These are phyloP conservation scores for Amblyornis subalaris DNA, from an alignment of 2,113 vertebrate genomes.

Conservation along the genomic window DNA sequence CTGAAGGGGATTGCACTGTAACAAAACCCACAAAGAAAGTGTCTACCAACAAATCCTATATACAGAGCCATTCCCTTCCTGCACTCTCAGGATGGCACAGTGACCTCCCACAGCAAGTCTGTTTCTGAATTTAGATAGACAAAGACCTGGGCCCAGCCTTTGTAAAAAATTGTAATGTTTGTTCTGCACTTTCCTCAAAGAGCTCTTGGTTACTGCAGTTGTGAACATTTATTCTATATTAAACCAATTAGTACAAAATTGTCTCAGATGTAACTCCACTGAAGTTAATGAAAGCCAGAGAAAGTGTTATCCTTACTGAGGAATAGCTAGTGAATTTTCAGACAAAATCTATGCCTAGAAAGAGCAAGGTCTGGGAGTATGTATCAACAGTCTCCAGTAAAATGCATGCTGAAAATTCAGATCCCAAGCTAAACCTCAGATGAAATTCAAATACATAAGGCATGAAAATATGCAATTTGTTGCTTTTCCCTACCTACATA, in stretches of 20 bases:
- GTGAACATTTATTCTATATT: not conserved
- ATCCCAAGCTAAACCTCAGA: not conserved
- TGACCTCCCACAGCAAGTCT: not conserved
- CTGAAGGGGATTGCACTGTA: not conserved
- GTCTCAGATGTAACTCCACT: not conserved
- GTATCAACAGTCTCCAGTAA: not conserved
- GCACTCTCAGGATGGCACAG: not conserved
- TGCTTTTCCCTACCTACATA: not conserved
- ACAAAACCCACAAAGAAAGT: not conserved
- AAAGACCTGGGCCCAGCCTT: not conserved
- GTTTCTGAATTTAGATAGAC: not conserved
- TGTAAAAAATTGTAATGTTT: not conserved
- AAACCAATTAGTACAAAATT: not conserved
- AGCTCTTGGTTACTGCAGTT: not conserved
- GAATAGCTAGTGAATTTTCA: not conserved
- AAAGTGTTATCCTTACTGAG: not conserved
- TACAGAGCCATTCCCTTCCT: not conserved
- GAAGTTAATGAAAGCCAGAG: not conserved
- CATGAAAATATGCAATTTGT: not conserved
- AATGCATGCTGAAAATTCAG: not conserved
- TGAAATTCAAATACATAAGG: not conserved
- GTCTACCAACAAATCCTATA: not conserved
- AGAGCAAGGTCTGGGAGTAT: not conserved
- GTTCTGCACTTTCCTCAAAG: not conserved
- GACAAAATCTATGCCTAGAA: not conserved